A percentile compares a stretch with the other conserved stretches of the same genome.
phyloP scores from a whole-genome alignment of 2,113 vertebrate genomes.

The Ellobius talpinus region DNA sequence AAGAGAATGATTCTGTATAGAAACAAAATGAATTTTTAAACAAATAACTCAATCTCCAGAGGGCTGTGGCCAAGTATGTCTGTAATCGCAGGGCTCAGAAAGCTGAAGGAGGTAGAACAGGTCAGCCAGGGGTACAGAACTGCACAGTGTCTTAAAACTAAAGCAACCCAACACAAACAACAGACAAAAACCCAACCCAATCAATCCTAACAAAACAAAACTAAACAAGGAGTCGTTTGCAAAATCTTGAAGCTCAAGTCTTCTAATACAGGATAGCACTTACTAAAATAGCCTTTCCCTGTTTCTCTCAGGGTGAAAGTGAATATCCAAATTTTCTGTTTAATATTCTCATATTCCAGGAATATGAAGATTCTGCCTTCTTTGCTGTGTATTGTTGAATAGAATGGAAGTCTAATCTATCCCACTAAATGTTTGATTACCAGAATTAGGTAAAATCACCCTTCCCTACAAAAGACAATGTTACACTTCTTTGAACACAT shows the following conservation, averaged over 20 bases:
- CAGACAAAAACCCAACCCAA: background rate
- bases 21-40: background rate
- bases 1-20: background rate
- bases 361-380: background rate
- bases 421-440: background rate
- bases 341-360: background rate
- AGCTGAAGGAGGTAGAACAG: background rate
- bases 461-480: background rate
- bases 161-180: no score
- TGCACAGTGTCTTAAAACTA: background rate
- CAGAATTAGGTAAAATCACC: background rate
- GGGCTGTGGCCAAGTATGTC: no score
- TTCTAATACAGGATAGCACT: background rate
- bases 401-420: background rate
- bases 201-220: background rate
- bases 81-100: background rate
- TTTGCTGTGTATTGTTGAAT: background rate
- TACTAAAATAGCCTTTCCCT: background rate
- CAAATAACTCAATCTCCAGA: background rate
- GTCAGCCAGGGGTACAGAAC: background rate
- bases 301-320: background rate
- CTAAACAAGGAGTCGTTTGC: background rate
- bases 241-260: background rate
- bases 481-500: background rate
- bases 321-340: background rate